phyloP scores from a whole-genome alignment of 2,113 vertebrate genomes.

The Paralichthys olivaceus region DNA sequence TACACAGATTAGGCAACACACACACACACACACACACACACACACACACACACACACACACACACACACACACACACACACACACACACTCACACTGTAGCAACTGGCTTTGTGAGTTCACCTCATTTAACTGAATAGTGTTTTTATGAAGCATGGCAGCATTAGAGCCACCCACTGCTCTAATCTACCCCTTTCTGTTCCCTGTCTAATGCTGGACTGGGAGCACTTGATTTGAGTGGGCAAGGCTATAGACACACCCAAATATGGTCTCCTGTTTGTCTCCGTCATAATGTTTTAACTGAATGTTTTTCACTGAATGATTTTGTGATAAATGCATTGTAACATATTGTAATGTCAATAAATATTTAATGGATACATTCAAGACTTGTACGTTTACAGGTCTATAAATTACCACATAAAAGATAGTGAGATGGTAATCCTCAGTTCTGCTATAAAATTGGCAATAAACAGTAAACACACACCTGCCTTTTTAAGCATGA shows the following conservation, averaged over 20 bases:
- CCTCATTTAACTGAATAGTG: slow-evolving; percentile 74
- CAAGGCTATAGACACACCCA: slow-evolving; percentile 14
- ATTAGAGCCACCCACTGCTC: slow-evolving; percentile 63
- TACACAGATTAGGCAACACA: slow-evolving; percentile 55
- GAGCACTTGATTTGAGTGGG: slow-evolving; percentile 31
- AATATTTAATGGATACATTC: slow-evolving; percentile 17
- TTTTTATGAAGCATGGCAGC: slow-evolving; percentile 76
- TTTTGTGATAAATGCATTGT: slow-evolving; percentile 2
- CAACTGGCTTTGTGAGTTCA: slow-evolving; percentile 70
- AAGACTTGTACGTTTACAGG: not conserved
- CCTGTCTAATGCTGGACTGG: slow-evolving; percentile 52
- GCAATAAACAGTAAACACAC: slow-evolving; percentile 7
- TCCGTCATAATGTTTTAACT: slow-evolving; percentile 10
- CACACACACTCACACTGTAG: slow-evolving; percentile 4
- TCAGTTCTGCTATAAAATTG: slow-evolving; percentile 14
- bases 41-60: slow-evolving; percentile 11
- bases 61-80: slow-evolving; percentile 27
- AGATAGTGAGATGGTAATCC: not conserved
- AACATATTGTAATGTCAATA: not conserved
- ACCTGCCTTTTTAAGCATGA: slow-evolving; percentile 13
- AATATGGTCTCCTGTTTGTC: slow-evolving; percentile 13
- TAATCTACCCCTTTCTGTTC: slow-evolving; percentile 60
- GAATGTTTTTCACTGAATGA: slow-evolving; percentile 27
- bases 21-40: slow-evolving; percentile 15
- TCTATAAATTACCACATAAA: slow-evolving; percentile 21